These are phyloP conservation scores for Drosophila truncata DNA, from an alignment of 1,140 invertebrate species.

Conservation along the genomic window DNA sequence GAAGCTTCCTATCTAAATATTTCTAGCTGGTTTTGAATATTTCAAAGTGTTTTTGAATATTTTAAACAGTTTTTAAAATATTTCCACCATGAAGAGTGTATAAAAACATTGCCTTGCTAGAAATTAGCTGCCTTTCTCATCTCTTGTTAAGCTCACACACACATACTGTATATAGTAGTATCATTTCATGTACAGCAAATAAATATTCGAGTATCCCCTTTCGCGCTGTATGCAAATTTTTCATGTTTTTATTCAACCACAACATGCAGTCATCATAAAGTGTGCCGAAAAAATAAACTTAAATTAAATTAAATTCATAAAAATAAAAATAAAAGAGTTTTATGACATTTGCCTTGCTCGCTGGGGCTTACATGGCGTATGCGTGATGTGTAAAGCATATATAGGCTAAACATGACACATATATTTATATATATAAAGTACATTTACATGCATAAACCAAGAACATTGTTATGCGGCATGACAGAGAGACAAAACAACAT, in stretches of 20 bases:
- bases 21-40: not conserved
- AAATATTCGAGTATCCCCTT: constrained; percentile 37
- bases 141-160: not conserved
- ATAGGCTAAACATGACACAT: constrained; percentile 61
- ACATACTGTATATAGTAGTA: not conserved
- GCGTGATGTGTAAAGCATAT: constrained; percentile 56
- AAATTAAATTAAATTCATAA: constrained; percentile 43
- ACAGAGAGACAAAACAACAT: constrained; percentile 21
- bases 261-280: constrained; percentile 34
- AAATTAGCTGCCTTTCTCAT: not conserved
- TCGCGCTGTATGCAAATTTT: constrained; percentile 30
- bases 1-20: not conserved
- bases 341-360: constrained; percentile 35
- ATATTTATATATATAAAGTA: constrained; percentile 8
- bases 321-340: constrained; percentile 23
- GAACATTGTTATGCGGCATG: constrained; percentile 62
- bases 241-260: constrained; percentile 27
- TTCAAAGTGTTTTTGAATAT: not conserved
- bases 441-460: constrained; percentile 30
- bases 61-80: not conserved
- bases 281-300: constrained; percentile 25
- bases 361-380: constrained; percentile 56
- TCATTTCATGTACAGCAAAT: constrained; percentile 7
- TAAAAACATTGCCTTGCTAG: not conserved
- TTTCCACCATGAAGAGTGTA: not conserved